Base-by-base conservation (phyloP, 2,888 invertebrate species). In the Conomelus anceps region DNA sequence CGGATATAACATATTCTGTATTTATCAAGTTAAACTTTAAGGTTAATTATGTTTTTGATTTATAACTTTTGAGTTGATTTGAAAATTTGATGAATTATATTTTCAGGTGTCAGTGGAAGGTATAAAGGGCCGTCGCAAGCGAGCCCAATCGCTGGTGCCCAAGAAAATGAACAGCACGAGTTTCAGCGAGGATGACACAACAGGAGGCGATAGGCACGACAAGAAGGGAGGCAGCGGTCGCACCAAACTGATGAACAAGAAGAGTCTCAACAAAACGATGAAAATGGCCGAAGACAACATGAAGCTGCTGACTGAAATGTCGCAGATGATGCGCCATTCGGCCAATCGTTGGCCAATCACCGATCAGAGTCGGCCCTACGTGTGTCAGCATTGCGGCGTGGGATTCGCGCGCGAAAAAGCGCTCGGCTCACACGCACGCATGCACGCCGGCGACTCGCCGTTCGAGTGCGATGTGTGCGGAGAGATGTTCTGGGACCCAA, bases 331-430 rank as follows among this genome's bases (percentile, higher is more conserved):
- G 11, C 88, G 89, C 22, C 88, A 89, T 20, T 85, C 85, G 17
- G 88, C 86, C 86, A 89, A 88, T 20, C 86, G 89, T 22, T 90
- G 90, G 90, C 91, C 91, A 22, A 90, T 91, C 22, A 90, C 90
- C 22, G 91, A 92, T 86, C 90, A 90, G 29, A 88, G 90, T 23
- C 0, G 91, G 91, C 90, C 97, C 0, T 97, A 97, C 92, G 97
- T 97, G 0, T 97, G 97, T 91, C 96, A 96, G 91, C 95, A 95
- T 91, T 96, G 96, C 92, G 97, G 94, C 0, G 95, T 97, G 89
- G 96, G 96, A 6, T 97, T 97, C 93, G 97, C 97, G 0, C 94
- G 97, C 88, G 97, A 97, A 92, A 97, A 97, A 92, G 97, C 97
- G 0, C 93, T 97, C 23, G 95, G 96, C 89, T 97, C 97, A 0